Evolutionary conservation across 2,113 vertebrate species (phyloP).

Genomic region (Saccopteryx bilineata): DNA sequence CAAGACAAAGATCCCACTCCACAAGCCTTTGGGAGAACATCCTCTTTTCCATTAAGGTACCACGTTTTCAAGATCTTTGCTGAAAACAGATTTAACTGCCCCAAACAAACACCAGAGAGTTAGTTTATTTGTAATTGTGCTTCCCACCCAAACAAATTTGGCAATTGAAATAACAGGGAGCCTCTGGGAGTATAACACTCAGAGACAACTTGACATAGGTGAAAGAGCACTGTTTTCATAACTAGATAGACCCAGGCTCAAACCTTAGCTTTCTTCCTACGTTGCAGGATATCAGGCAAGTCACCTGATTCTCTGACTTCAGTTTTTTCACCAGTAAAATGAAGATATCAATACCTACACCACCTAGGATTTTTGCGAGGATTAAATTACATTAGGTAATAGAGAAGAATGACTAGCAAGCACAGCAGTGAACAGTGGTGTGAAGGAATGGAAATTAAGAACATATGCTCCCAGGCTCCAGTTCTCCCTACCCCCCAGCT

Average conservation of each 20-base stretch:
- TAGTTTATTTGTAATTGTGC: neutral
- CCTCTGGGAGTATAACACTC: neutral
- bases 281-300: neutral
- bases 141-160: neutral
- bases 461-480: neutral
- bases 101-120: neutral
- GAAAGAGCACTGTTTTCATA: neutral
- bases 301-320: neutral
- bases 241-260: neutral
- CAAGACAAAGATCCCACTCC: slow-evolving; percentile 1
- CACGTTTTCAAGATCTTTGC: slow-evolving; percentile 26
- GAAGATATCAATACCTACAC: neutral
- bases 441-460: neutral
- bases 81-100: slow-evolving; percentile 56
- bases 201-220: neutral
- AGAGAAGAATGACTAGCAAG: neutral
- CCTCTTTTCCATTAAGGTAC: neutral
- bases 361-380: neutral
- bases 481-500: neutral
- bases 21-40: neutral
- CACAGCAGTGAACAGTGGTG: neutral
- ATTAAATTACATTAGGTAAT: neutral
- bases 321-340: neutral
- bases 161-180: slow-evolving; percentile 4
- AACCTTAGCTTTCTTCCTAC: neutral